Conservation (phyloP, 1,140 invertebrate genomes). For the Tetragonula clypearis region DNA sequence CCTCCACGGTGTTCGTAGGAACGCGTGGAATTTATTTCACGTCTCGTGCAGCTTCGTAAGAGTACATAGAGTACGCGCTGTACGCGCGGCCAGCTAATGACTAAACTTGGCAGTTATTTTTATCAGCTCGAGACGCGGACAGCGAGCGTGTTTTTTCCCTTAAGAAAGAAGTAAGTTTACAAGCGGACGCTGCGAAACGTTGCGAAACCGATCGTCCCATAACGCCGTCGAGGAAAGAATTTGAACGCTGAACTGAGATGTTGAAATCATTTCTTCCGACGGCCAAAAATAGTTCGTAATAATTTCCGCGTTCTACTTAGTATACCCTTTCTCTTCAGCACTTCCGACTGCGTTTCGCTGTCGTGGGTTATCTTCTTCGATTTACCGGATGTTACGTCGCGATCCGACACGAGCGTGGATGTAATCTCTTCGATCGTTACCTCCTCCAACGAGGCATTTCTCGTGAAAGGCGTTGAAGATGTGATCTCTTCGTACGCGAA, state of each 20-base stretch:
- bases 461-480: constrained; percentile 22
- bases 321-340: constrained; percentile 54
- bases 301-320: constrained; percentile 60
- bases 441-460: constrained; percentile 12
- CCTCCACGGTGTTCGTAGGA: constrained; percentile 19
- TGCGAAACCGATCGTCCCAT: background rate
- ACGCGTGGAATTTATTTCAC: constrained; percentile 43
- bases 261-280: constrained; percentile 57
- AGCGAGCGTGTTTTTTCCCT: constrained; percentile 8
- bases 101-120: constrained; percentile 56
- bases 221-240: background rate
- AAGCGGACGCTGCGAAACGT: background rate
- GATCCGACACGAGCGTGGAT: background rate
- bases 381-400: background rate
- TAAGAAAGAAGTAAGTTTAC: constrained; percentile 20
- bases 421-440: constrained; percentile 41
- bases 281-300: constrained; percentile 56
- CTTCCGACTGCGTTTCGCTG: background rate
- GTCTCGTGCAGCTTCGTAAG: constrained; percentile 13
- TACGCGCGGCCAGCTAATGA: constrained; percentile 17
- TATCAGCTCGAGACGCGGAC: constrained; percentile 39
- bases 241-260: background rate
- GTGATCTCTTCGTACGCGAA: constrained; percentile 2
- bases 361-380: background rate
- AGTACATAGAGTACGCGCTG: constrained; percentile 18